Conservation (phyloP, 2,888 invertebrate genomes). For the Epinotia demarniana region DNA sequence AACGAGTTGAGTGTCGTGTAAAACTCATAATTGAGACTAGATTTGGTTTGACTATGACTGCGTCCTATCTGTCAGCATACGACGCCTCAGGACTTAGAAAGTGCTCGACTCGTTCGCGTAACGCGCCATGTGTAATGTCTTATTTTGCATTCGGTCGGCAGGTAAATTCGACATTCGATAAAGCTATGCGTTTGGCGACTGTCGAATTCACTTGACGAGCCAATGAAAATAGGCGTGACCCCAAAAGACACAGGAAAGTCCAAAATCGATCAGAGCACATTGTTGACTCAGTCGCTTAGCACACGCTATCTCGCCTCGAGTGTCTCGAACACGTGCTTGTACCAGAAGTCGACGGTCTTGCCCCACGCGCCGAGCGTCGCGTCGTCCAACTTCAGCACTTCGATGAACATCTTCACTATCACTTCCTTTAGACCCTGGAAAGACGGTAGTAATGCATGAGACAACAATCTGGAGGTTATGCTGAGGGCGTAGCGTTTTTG, state of each 20-base stretch:
- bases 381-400: conserved; percentile 71
- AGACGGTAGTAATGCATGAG: conserved; percentile 47
- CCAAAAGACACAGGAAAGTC: conserved; percentile 3
- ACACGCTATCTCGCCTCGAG: conserved; percentile 59
- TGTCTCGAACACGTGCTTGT: conserved; percentile 74
- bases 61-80: too few species aligned
- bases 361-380: conserved; percentile 74
- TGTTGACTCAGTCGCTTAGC: conserved; percentile 15
- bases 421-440: conserved; percentile 75
- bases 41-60: too few species aligned
- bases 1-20: too few species aligned
- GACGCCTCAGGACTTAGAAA: too few species aligned
- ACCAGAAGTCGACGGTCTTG: conserved; percentile 78
- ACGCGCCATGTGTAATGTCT: too few species aligned
- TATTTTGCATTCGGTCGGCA: too few species aligned
- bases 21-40: too few species aligned
- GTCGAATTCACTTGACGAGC: too few species aligned
- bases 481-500: too few species aligned
- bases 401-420: conserved; percentile 77
- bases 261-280: not conserved
- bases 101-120: too few species aligned
- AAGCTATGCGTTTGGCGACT: too few species aligned
- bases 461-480: not conserved
- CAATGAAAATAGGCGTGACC: not conserved
- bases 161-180: too few species aligned